A percentile compares a stretch with the other conserved stretches of the same genome.
These are phyloP conservation scores for Rhincodon typus DNA, from an alignment of 2,797 vertebrate genomes.

Conservation along the genomic window DNA sequence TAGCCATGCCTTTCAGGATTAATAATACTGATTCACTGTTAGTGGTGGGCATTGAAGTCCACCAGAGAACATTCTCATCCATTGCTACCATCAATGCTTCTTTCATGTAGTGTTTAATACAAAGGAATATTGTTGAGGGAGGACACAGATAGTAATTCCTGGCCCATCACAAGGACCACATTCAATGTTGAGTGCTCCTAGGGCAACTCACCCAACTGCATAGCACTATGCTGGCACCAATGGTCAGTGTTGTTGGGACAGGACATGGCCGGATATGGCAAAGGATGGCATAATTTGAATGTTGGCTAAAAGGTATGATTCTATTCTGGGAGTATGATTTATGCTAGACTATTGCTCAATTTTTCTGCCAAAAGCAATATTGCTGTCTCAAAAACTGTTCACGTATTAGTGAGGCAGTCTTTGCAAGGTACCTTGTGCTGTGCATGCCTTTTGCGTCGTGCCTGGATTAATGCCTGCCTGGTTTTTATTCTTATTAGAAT, in stretches of 20 bases:
- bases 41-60: too few relatives aligned
- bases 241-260: not conserved
- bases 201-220: not conserved
- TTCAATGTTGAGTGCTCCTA: not conserved
- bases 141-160: not conserved
- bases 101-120: not conserved
- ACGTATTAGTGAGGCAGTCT: not conserved
- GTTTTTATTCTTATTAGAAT: not conserved
- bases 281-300: not conserved
- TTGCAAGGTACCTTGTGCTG: not conserved
- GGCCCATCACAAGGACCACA: not conserved
- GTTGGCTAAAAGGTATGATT: not conserved
- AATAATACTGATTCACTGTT: not conserved
- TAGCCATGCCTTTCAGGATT: too few relatives aligned
- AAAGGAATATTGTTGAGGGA: not conserved
- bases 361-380: not conserved
- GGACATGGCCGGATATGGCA: not conserved
- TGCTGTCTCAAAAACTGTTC: not conserved
- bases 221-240: not conserved
- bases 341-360: too few relatives aligned
- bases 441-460: not conserved
- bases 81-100: not conserved
- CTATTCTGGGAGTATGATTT: not conserved
- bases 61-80: not conserved
- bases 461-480: not conserved